Evolutionary conservation across 2,888 invertebrate species (phyloP).

Genomic region (Pinctada fucata): DNA sequence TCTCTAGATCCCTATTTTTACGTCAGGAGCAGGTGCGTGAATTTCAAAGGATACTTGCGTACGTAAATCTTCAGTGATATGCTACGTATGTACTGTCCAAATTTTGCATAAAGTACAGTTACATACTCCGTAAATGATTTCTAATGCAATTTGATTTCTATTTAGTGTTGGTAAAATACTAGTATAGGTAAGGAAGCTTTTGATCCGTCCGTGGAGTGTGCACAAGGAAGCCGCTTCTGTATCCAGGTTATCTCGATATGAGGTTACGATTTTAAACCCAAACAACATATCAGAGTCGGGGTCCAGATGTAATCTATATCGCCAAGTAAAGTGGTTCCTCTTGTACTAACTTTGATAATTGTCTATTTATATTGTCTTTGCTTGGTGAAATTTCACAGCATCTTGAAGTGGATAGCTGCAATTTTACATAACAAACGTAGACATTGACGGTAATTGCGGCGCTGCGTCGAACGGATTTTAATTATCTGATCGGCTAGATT

Average conservation of each 20-base stretch:
- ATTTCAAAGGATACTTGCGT: too few species aligned
- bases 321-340: constrained; percentile 17
- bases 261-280: not conserved
- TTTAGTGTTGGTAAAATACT: too few species aligned
- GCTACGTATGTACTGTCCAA: too few species aligned
- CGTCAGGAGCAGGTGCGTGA: too few species aligned
- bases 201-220: not conserved
- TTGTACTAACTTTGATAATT: constrained; percentile 21
- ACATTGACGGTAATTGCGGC: not conserved
- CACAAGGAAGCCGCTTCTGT: not conserved
- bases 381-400: constrained; percentile 24
- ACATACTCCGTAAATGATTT: too few species aligned
- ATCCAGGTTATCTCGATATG: not conserved
- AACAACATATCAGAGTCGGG: not conserved
- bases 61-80: too few species aligned
- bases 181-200: not conserved
- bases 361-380: constrained; percentile 27
- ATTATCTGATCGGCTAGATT: too few species aligned
- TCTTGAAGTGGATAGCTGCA: constrained; percentile 7
- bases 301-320: constrained; percentile 20
- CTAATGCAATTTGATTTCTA: too few species aligned
- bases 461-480: not conserved
- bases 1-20: too few species aligned
- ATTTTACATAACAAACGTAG: not conserved
- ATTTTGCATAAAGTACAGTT: too few species aligned